Evolutionary conservation across 2,888 invertebrate genomes (phyloP), one percentile per base, ranked within the genome.

Genomic region (Sussaba pulchella): DNA sequence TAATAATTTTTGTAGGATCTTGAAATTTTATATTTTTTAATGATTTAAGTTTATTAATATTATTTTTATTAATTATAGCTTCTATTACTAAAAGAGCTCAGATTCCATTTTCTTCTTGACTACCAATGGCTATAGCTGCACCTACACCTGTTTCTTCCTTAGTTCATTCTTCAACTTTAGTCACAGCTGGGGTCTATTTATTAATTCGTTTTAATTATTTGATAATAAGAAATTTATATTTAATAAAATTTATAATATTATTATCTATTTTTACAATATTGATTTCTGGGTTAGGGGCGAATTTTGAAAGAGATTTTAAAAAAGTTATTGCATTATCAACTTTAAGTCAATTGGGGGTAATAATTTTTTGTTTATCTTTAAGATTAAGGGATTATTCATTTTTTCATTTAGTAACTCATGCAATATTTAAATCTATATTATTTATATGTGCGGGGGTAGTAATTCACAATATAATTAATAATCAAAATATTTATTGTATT

Each of bases 241-340:
- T 75, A 52, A 43, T 78, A 31, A 39, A 39, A 21, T 52, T 75
- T 17, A 52, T 82, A 59, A 71, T 80, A 80, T 36, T 80, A n/a
- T 24, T 81, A 19, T 93, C 93, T 43, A 91, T 93, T 0, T 91
- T 94, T 89, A 95, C 94, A 0, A 94, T 95, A 92, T 94, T 94
- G 94, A 93, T 94, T 87, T 92, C 94, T 1, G 94, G 94, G 0
- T 90, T 94, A 88, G 93, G 93, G 0, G 94, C 94, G 85, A 94
- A 94, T 93, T 94, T 93, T 93, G 94, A 95, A 78, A 94, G 92
- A 94, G 96, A 96, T 93, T 93, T 95, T 89, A 96, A 96, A 92
- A 96, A 96, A 93, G 95, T 96, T 94, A 95, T 96, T 95, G 96
- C 96, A 89, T 93, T 95, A 88, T 96, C 96, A 0, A 96, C 96